Base-by-base conservation (phyloP, 2,888 invertebrate genomes). In the Dynastes grantii region DNA sequence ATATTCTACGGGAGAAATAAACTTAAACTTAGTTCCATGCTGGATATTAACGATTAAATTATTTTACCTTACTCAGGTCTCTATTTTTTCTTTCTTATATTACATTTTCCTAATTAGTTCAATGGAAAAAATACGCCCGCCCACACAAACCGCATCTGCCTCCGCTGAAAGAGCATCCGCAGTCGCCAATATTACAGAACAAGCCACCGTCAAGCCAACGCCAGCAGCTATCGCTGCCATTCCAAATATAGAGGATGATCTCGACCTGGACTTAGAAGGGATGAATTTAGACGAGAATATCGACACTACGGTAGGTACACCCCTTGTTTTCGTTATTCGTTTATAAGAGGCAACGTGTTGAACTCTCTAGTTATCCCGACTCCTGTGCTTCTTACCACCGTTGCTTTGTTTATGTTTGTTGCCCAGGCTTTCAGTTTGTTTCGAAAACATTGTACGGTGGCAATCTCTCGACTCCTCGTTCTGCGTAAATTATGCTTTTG, bases 201-300 rank as follows among this genome's bases (percentile, higher is more conserved):
- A 45, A 16, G 45, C 67, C 6, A 27, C 49, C 9, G 2, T 58
- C 9, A 55, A 29, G 40, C 76, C 16, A 29, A 27, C 37, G 16
- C 51, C 64, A 65, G 29, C n/a, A 13, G 8, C 22, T 22, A 22
- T 2, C 11, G 22, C 40, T 32, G 11, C 22, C 40, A 16, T 73
- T 58, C 73, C 73, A 40, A 73, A 73, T 75, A 78, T 71, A 29
- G 85, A 88, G 76, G 93, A 93, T 80, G 97, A 97, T 85, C 89
- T 97, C 58, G 97, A 97, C 86, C 89, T 95, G 70, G 97, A 97
- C 88, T 91, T 97, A 76, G 96, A 96, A 82, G 95, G 94, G 82
- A 92, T 96, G 83, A 93, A 93, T 82, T 89, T 97, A 40, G 96
- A 97, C 87, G 95, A 95, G 81, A 92, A 92, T 85, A 93, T 95